Evolutionary conservation across 2,888 invertebrate species (phyloP), one percentile per base, ranked within the genome.

Genomic region (Colletes collaris): DNA sequence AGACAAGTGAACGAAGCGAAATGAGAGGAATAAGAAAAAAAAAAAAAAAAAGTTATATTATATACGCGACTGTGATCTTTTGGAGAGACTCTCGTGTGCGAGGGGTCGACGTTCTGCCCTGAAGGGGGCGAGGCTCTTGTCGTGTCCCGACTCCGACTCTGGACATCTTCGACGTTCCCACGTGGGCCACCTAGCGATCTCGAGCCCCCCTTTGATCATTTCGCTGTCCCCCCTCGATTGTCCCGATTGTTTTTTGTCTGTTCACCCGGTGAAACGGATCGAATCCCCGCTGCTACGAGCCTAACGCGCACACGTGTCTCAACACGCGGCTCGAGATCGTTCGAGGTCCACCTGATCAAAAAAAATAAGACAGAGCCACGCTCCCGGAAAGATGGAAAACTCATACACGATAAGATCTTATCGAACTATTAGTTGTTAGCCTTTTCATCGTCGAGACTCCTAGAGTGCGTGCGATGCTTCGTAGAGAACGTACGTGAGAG

Each of bases 401-500:
- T 81, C 83, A 85, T 83, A 79, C 78, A 83, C 83, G 85, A 85
- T 85, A 85, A 82, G 76, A 76, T 76, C 71, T 76, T 85, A 76
- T 84, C 84, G 86, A 78, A 86, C 85, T 85, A 86, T 84, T 86
- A 87, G 85, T 87, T 86, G 72, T 86, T 86, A 87, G 82, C 84
- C 84, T 83, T 86, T 84, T 87, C 87, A 87, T 87, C 87, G 86
- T 87, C 82, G 84, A 85, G 79, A 87, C 87, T 87, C 86, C 86
- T 87, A 87, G 87, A 87, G 87, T 87, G 87, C 79, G 86, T 87
- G 87, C 87, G 87, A 83, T 87, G 87, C 82, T 87, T 87, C 65
- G 74, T 84, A 87, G 85, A 77, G 86, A 85, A 85, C 81, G 86
- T 84, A 85, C 82, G 87, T 86, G 86, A 82, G 87, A 84, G 87